Evolutionary conservation across 2,888 invertebrate species (phyloP).

Genomic region (Agriopis aurantiaria): DNA sequence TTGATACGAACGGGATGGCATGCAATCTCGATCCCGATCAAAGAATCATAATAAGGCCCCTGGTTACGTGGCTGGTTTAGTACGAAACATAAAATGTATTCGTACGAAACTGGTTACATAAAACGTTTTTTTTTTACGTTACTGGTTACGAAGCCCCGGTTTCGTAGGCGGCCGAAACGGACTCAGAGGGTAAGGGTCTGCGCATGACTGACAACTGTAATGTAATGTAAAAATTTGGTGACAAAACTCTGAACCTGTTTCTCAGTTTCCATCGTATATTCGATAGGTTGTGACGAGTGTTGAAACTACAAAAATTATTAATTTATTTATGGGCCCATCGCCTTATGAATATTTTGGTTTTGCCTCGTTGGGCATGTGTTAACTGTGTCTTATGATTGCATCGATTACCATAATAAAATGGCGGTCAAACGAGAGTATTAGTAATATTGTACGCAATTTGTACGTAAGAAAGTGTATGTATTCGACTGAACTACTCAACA

Average conservation of each 20-base stretch:
- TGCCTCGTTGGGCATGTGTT: constrained; percentile 7
- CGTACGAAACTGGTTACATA: too few species aligned
- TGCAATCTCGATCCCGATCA: too few species aligned
- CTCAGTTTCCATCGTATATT: background rate
- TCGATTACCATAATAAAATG: constrained; percentile 6
- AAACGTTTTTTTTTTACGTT: too few species aligned
- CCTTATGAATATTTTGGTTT: constrained; percentile 17
- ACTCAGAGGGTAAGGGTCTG: too few species aligned
- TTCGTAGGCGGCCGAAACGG: too few species aligned
- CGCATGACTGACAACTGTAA: too few species aligned
- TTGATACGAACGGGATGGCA: too few species aligned
- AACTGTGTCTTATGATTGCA: constrained; percentile 7
- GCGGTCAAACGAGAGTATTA: background rate
- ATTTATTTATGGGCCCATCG: constrained; percentile 35
- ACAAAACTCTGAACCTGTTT: background rate
- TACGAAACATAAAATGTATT: too few species aligned
- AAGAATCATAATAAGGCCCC: too few species aligned
- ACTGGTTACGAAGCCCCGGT: too few species aligned
- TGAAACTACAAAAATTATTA: constrained; percentile 11
- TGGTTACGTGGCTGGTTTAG: too few species aligned
- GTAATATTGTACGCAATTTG: background rate
- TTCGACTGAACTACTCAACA: background rate
- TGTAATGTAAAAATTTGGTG: background rate
- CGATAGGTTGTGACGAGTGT: background rate
- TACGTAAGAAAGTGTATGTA: background rate